Conservation (phyloP, 2,888 invertebrate species). For the Cantharis rustica region DNA sequence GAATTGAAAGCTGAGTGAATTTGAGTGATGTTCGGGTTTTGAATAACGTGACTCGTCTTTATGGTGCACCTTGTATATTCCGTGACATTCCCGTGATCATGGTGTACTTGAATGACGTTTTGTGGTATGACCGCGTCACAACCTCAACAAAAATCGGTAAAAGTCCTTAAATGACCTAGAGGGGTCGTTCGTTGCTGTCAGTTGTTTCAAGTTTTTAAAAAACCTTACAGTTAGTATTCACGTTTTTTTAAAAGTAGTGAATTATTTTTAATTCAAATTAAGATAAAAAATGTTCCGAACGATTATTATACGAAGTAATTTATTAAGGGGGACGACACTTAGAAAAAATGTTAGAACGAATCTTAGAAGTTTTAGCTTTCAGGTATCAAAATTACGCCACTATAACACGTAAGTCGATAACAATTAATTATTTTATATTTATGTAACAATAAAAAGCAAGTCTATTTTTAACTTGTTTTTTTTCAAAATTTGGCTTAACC, state of each 20-base stretch:
- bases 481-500: constrained; percentile 1
- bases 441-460: not conserved
- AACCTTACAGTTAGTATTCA: not conserved
- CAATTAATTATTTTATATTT: constrained; percentile 4
- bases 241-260: not conserved
- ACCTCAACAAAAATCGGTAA: constrained; percentile 11
- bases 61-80: not conserved
- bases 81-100: constrained; percentile 14
- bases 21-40: too few species aligned
- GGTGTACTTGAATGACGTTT: constrained; percentile 10
- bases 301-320: constrained; percentile 70
- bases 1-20: too few species aligned
- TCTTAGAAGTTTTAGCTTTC: constrained; percentile 65
- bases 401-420: constrained; percentile 61
- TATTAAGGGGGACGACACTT: constrained; percentile 63
- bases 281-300: constrained; percentile 69
- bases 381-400: constrained; percentile 66
- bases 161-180: constrained; percentile 23
- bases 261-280: not conserved
- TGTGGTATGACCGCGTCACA: constrained; percentile 10
- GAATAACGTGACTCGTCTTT: too few species aligned
- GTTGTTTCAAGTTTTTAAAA: constrained; percentile 5
- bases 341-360: constrained; percentile 65
- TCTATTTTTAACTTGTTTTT: constrained; percentile 23
- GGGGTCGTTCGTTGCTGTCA: constrained; percentile 5